Conservation (phyloP, 2,888 invertebrate genomes). For the Encarsia formosa region DNA sequence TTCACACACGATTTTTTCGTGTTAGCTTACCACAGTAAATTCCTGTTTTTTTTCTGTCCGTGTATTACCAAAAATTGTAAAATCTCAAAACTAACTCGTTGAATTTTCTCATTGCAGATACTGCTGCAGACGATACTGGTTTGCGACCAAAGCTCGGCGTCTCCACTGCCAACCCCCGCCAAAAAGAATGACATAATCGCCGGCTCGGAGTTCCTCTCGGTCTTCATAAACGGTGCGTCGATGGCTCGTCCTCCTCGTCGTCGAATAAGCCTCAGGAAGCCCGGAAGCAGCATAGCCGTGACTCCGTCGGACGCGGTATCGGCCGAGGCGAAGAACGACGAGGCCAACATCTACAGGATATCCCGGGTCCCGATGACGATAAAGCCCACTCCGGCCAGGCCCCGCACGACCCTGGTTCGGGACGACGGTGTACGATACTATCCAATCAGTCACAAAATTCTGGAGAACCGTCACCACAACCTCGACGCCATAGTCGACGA, state of each 20-base stretch:
- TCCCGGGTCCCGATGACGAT: conserved; percentile 41
- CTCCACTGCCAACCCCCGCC: conserved; percentile 34
- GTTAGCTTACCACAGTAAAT: too few relatives aligned
- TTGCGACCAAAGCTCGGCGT: conserved; percentile 38
- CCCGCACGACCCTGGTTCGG: conserved; percentile 25
- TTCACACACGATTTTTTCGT: too few relatives aligned
- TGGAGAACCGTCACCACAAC: conserved; percentile 40
- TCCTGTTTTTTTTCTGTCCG: too few relatives aligned
- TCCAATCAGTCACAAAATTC: conserved; percentile 43
- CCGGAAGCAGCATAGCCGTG: conserved; percentile 2
- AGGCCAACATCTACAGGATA: conserved; percentile 48
- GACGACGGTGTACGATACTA: conserved; percentile 42
- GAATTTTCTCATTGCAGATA: conserved; percentile 39
- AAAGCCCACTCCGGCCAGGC: conserved; percentile 18
- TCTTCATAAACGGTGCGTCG: conserved; percentile 52
- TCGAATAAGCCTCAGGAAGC: conserved; percentile 30
- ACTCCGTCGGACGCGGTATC: conserved; percentile 39
- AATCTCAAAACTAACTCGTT: neutral
- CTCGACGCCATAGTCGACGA: conserved; percentile 40
- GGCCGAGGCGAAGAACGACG: conserved; percentile 45
- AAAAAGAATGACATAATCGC: conserved; percentile 51
- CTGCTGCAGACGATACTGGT: conserved; percentile 43
- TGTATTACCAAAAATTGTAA: too few relatives aligned
- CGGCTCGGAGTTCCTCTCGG: conserved; percentile 52
- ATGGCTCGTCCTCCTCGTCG: conserved; percentile 41